A percentile compares a stretch with the other conserved stretches of the same genome.
Evolutionary conservation across 2,113 vertebrate species (phyloP).

Genomic region (Rhea pennata): DNA sequence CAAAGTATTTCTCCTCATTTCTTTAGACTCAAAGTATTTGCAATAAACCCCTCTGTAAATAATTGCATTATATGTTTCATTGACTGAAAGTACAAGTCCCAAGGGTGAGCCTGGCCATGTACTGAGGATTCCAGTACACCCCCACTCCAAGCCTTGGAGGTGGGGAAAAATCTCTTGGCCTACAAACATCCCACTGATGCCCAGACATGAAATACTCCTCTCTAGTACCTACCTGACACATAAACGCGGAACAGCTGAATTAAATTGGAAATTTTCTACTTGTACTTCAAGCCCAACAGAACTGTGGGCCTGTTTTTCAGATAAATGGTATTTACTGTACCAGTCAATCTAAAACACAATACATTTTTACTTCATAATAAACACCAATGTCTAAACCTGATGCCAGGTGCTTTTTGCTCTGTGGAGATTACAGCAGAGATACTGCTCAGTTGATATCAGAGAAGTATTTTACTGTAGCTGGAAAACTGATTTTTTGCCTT

Average conservation of each 20-base stretch:
- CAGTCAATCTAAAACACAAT: neutral
- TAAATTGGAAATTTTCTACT: neutral
- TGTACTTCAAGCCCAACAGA: neutral
- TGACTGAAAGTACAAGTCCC: neutral
- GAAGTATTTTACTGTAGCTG: neutral
- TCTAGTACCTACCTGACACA: neutral
- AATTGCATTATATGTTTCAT: conserved; percentile 10
- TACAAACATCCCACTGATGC: neutral
- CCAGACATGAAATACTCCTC: neutral
- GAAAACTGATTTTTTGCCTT: neutral
- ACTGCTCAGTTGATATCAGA: neutral
- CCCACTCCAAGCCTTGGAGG: neutral
- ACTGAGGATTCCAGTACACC: neutral
- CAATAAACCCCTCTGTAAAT: conserved; percentile 27
- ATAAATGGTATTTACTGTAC: neutral
- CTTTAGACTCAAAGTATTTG: neutral
- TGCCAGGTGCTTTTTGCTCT: neutral
- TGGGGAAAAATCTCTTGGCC: neutral
- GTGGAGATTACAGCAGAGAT: neutral
- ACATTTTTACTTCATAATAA: neutral
- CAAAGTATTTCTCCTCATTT: neutral
- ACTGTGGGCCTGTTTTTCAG: neutral
- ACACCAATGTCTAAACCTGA: neutral
- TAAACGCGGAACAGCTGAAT: neutral
- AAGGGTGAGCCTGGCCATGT: neutral